A percentile compares a stretch with the other conserved stretches of the same genome.
Evolutionary conservation across 2,797 vertebrate species (phyloP).

Genomic region (Cetoscarus ocellatus): DNA sequence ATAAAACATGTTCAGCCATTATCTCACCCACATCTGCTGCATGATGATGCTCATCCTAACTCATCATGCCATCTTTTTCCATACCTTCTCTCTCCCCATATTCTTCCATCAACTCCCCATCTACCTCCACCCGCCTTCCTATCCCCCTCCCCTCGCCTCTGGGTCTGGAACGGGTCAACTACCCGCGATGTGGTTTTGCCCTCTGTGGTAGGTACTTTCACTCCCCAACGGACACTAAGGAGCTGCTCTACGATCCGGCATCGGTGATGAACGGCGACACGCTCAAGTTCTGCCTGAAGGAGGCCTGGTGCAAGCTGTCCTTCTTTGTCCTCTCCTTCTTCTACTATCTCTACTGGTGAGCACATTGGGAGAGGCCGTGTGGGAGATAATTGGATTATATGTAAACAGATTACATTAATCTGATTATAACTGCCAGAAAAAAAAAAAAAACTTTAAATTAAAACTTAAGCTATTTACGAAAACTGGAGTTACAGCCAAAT

Average conservation of each 20-base stretch:
- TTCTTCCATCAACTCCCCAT: slow-evolving; percentile 31
- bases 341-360: slow-evolving; percentile 99
- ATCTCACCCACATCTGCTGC: slow-evolving; percentile 53
- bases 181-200: slow-evolving; percentile 79
- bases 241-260: slow-evolving; percentile 94
- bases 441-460: not conserved
- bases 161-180: slow-evolving; percentile 79
- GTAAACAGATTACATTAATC: slow-evolving; percentile 41
- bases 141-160: not conserved
- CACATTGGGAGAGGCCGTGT: not conserved
- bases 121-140: not conserved
- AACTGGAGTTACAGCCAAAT: not conserved
- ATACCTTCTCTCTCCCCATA: slow-evolving; percentile 47
- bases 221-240: slow-evolving; percentile 95
- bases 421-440: slow-evolving; percentile 34
- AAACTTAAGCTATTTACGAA: slow-evolving; percentile 6
- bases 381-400: slow-evolving; percentile 47
- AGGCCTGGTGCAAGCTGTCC: slow-evolving; percentile 98
- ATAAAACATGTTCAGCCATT: slow-evolving; percentile 2
- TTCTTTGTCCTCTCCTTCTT: slow-evolving; percentile 99
- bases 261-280: slow-evolving; percentile 97
- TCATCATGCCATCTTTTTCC: slow-evolving; percentile 73
- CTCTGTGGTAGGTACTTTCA: slow-evolving; percentile 94
- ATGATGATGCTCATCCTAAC: slow-evolving; percentile 58
- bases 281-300: slow-evolving; percentile 96